These are phyloP conservation scores for Mirza zaza DNA, from an alignment of 2,113 vertebrate species.

Conservation along the genomic window DNA sequence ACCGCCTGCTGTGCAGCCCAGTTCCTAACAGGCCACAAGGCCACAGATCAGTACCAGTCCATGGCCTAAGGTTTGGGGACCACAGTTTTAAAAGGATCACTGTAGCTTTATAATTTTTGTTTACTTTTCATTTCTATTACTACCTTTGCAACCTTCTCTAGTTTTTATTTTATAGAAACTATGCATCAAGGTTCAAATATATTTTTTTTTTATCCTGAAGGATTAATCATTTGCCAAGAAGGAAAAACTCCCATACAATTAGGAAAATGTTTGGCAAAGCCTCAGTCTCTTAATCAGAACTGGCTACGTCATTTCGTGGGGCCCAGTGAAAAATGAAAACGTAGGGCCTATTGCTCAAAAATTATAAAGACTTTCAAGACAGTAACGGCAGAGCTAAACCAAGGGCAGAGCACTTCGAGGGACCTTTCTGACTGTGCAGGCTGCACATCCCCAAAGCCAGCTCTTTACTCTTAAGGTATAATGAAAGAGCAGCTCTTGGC, in stretches of 20 bases:
- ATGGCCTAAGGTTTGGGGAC: too few relatives aligned
- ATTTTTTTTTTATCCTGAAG: not conserved
- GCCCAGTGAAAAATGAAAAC: not conserved
- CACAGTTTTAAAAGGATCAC: not conserved
- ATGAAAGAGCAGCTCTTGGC: not conserved
- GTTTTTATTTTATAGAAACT: not conserved
- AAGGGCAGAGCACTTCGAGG: not conserved
- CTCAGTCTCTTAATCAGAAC: not conserved
- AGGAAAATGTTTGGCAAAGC: not conserved
- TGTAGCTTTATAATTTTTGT: not conserved
- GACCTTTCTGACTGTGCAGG: not conserved
- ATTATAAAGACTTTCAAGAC: not conserved
- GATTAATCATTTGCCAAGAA: constrained; percentile 18
- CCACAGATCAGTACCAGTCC: too few relatives aligned
- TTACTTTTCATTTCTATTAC: not conserved
- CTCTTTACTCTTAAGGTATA: not conserved
- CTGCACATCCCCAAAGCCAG: rapidly evolving
- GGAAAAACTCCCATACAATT: not conserved
- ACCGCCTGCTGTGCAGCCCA: too few relatives aligned
- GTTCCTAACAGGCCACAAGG: too few relatives aligned
- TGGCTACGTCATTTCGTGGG: not conserved
- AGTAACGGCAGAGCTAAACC: not conserved
- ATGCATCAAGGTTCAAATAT: not conserved
- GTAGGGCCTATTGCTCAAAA: not conserved
- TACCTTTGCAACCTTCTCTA: not conserved